A percentile compares a stretch with the other conserved stretches of the same genome.
These are phyloP conservation scores for Rhynchotus rufescens DNA, from an alignment of 2,797 vertebrate genomes.

Conservation along the genomic window DNA sequence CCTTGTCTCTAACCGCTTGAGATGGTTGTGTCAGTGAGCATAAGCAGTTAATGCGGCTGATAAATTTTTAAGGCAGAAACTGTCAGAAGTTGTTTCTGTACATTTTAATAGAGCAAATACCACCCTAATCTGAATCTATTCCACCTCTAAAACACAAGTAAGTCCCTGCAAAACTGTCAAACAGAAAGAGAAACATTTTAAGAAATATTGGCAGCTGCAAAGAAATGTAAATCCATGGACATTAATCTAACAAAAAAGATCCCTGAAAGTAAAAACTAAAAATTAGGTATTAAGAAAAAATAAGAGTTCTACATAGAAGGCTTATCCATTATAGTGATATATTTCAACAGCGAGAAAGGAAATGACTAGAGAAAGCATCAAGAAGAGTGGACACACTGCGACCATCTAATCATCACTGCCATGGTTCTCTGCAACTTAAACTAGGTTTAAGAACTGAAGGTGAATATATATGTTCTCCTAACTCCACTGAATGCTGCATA, in stretches of 20 bases:
- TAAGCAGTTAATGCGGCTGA: conserved; percentile 47
- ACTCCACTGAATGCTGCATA: neutral
- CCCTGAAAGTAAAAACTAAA: neutral
- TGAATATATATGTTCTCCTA: neutral
- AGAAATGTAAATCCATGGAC: neutral
- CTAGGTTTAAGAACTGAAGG: neutral
- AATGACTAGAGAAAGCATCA: neutral
- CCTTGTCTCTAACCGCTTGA: neutral
- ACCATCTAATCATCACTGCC: neutral
- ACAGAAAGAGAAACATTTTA: neutral
- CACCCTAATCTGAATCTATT: conserved; percentile 41
- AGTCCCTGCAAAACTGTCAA: conserved; percentile 19
- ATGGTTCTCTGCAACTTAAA: neutral
- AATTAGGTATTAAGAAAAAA: neutral
- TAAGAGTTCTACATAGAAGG: neutral
- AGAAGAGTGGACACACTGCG: neutral
- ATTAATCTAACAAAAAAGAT: neutral
- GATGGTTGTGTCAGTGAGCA: conserved; percentile 45
- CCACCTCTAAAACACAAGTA: conserved; percentile 27
- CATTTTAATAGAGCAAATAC: conserved; percentile 45
- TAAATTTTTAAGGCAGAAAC: conserved; percentile 66
- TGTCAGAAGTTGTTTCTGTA: conserved; percentile 67
- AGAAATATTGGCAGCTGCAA: neutral
- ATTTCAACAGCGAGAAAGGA: neutral
- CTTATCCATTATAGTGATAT: neutral